Conservation (phyloP, 2,797 vertebrate genomes). For the Eremophila alpestris region DNA sequence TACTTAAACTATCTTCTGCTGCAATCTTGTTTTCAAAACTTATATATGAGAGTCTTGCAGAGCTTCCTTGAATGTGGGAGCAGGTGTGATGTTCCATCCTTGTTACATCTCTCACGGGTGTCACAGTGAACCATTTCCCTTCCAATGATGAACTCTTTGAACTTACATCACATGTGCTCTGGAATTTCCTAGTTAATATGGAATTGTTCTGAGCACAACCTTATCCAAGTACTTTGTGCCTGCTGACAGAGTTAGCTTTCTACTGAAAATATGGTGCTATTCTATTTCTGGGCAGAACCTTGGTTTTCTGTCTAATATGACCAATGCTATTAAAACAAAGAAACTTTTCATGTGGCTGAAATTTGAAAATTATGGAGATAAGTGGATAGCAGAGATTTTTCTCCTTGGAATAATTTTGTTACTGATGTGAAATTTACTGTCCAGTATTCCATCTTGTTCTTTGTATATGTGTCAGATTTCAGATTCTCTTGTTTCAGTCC, state of each 20-base stretch:
- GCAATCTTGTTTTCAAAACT: neutral
- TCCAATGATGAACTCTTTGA: neutral
- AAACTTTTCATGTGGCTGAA: constrained; percentile 2
- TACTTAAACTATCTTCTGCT: neutral
- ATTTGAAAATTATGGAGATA: neutral
- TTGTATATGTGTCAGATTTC: neutral
- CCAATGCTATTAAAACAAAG: neutral
- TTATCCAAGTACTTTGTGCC: neutral
- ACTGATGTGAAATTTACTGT: constrained; percentile 25
- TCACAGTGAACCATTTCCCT: neutral
- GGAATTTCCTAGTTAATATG: neutral
- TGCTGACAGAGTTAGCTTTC: neutral
- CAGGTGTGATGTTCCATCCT: neutral
- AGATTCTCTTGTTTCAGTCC: constrained; percentile 3
- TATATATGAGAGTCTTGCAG: neutral
- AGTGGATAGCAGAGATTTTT: constrained; percentile 4
- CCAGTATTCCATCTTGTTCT: constrained; percentile 6
- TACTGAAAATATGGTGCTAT: neutral
- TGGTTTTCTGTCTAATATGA: neutral
- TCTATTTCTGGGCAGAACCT: neutral
- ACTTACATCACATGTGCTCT: neutral
- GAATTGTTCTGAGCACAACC: neutral
- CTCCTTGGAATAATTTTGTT: constrained; percentile 18
- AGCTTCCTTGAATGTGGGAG: neutral
- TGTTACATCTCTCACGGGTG: neutral